Percentiles rank a stretch among this genome's conserved stretches.
Conservation (phyloP, 2,113 vertebrate species). For the Stegostoma tigrinum region DNA sequence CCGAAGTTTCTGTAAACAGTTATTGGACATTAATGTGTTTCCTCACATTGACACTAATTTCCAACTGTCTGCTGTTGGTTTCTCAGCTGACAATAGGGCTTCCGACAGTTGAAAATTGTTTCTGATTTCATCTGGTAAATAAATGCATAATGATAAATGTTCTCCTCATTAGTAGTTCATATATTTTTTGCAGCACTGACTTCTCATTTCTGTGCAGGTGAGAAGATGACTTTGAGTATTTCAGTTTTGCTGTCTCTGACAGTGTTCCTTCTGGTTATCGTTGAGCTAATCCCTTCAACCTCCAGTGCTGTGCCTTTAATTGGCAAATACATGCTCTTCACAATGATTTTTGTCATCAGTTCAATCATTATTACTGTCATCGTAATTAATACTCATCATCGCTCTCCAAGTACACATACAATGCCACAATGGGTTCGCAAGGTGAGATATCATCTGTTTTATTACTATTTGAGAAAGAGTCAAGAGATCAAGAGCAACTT, state of each 20-base stretch:
- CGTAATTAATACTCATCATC: conserved; percentile 95
- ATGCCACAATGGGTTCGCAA: conserved; percentile 93
- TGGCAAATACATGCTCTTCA: conserved; percentile 97
- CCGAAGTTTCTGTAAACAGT: too few species aligned
- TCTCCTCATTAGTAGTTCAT: not conserved
- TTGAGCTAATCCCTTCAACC: conserved; percentile 94
- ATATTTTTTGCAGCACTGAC: not conserved
- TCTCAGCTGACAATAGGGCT: not conserved
- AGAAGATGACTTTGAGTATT: conserved; percentile 98
- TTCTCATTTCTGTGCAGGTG: conserved; percentile 58
- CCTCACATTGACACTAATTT: not conserved
- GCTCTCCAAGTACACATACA: conserved; percentile 88
- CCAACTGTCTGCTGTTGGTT: not conserved
- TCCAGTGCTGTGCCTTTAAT: conserved; percentile 92
- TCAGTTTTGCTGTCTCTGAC: conserved; percentile 90
- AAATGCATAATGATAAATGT: not conserved
- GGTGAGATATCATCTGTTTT: conserved; percentile 55
- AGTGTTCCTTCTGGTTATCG: conserved; percentile 94
- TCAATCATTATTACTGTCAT: conserved; percentile 96
- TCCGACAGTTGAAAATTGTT: not conserved
- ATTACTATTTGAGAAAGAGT: not conserved
- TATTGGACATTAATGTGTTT: not conserved
- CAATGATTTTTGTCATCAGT: conserved; percentile 95
- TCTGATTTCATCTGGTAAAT: not conserved
- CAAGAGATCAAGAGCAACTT: not conserved